Evolutionary conservation across 2,888 invertebrate genomes (phyloP).

Genomic region (Eudemis profundana): DNA sequence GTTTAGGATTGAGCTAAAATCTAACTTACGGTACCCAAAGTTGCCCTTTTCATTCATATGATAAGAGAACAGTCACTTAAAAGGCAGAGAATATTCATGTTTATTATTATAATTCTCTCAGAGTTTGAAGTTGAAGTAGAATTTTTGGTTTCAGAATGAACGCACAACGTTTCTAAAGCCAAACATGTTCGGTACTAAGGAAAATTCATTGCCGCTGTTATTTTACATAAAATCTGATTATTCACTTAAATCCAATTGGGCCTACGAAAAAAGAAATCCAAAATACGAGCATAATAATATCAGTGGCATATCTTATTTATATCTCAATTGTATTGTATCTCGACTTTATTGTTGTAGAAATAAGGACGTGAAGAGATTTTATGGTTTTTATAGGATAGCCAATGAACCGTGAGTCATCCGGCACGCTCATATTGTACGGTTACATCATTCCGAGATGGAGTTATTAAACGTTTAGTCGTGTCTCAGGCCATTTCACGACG

Average conservation of each 20-base stretch:
- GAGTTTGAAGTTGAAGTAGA: too few species aligned
- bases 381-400: slow-evolving; percentile 34
- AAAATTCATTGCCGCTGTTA: background rate
- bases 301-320: slow-evolving; percentile 3
- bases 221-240: slow-evolving; percentile 8
- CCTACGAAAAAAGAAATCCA: slow-evolving; percentile 18
- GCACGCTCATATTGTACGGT: slow-evolving; percentile 39
- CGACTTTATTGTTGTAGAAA: background rate
- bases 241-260: slow-evolving; percentile 6
- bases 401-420: slow-evolving; percentile 43
- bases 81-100: too few species aligned
- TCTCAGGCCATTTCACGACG: slow-evolving; percentile 7
- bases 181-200: too few species aligned
- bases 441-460: slow-evolving; percentile 42
- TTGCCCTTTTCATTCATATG: too few species aligned
- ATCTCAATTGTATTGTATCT: slow-evolving; percentile 2
- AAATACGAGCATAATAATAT: slow-evolving; percentile 26
- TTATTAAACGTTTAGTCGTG: slow-evolving; percentile 17
- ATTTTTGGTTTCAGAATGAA: too few species aligned
- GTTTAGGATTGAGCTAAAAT: too few species aligned
- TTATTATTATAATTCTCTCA: too few species aligned
- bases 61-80: too few species aligned
- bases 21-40: too few species aligned
- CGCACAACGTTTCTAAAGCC: too few species aligned
- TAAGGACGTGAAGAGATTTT: background rate